Conservation (phyloP, 2,797 vertebrate species). For the Merluccius polli region DNA sequence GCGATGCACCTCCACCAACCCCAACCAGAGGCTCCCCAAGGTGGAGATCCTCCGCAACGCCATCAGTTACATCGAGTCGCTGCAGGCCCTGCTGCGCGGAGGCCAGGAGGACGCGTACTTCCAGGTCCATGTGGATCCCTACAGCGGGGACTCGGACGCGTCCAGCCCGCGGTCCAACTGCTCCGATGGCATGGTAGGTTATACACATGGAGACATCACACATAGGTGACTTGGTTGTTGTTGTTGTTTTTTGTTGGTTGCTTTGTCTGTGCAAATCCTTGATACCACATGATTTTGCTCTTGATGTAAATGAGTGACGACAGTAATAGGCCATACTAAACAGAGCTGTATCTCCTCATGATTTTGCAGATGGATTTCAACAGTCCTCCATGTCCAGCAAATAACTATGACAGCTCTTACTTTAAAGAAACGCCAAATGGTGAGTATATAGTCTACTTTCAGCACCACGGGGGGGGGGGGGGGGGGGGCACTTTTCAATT, state of each 20-base stretch:
- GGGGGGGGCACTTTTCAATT: background rate
- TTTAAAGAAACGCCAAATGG: constrained; percentile 78
- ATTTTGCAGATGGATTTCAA: constrained; percentile 82
- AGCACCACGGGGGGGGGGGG: background rate
- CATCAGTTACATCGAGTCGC: constrained; percentile 95
- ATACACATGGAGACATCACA: background rate
- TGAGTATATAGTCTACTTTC: constrained; percentile 64
- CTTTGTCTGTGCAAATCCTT: background rate
- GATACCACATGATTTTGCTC: background rate
- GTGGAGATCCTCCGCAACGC: constrained; percentile 98
- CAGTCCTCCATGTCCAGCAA: constrained; percentile 74
- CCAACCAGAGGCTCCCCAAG: constrained; percentile 94
- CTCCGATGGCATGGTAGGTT: constrained; percentile 95
- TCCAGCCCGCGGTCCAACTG: constrained; percentile 96
- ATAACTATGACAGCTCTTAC: constrained; percentile 78
- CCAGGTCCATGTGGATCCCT: constrained; percentile 82
- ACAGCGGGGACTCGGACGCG: constrained; percentile 92
- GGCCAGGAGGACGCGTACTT: constrained; percentile 84
- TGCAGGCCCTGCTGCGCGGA: constrained; percentile 88
- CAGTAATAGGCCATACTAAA: background rate
- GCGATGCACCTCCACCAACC: constrained; percentile 91
- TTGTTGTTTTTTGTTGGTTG: background rate
- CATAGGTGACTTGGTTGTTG: background rate
- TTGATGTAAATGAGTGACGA: background rate
- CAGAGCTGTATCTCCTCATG: constrained; percentile 41